Evolutionary conservation across 2,113 vertebrate genomes (phyloP), one percentile per base, ranked within the genome.

Genomic region (Pristiophorus japonicus): DNA sequence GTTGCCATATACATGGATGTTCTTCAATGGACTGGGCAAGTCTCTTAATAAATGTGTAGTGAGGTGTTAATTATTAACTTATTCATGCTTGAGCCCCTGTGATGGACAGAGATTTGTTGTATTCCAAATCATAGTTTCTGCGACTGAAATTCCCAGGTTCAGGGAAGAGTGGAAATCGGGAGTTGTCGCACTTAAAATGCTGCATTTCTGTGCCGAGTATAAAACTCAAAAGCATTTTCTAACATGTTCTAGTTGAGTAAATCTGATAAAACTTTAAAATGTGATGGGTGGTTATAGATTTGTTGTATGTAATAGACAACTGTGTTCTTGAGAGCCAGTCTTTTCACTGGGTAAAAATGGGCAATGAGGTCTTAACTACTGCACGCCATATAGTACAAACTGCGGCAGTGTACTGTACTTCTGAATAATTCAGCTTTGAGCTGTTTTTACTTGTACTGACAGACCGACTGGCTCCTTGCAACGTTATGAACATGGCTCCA

Each of bases 401-500:
- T 67, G 66, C 22, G 47, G 93, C 93, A 70, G 66, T 73, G 42
- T 94, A 94, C 45, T 94, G 93, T 94, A 51, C 93, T 94, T 51
- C 65, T 30, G 66, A 94, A 94, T 94, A 94, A 94, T 94, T 94
- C 93, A 67, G 93, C 93, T 94, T 94, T 67, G 93, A 94, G 93
- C 93, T 94, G 93, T 94, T 94, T 94, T 94, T 94, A 94, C 93
- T 94, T 94, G 63, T 94, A 45, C 93, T 94, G 93, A 94, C 93
- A 94, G 93, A 45, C 93, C 93, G 93, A 94, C 93, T 94, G 93
- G 93, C 65, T 94, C 27, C 93, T 47, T 94, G 51, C 93, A 94
- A 94, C 93, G 73, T 73, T 94, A 94, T 94, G 93, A 94, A 94
- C 93, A 94, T 94, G 93, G 93, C 93, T 94, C 93, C 93, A 94